Percentiles rank a stretch among this genome's conserved stretches.
Conservation (phyloP, 2,888 invertebrate species). For the Hypena proboscidalis region DNA sequence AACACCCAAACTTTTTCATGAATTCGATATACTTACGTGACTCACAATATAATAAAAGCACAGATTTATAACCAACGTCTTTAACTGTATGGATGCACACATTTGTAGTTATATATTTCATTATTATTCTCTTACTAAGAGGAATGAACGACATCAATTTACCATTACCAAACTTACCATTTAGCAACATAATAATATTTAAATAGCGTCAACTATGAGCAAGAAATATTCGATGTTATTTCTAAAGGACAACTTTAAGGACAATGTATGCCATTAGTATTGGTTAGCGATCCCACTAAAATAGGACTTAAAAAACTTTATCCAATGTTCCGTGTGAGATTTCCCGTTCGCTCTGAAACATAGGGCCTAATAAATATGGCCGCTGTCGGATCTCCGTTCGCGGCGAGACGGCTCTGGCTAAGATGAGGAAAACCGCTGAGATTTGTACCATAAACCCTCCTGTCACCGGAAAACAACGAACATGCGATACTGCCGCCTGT, state of each 20-base stretch:
- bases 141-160: too few relatives aligned
- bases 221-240: too few relatives aligned
- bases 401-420: slow-evolving; percentile 48
- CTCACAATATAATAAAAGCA: slow-evolving; percentile 49
- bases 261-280: slow-evolving; percentile 33
- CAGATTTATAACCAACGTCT: slow-evolving; percentile 29
- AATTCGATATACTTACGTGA: slow-evolving; percentile 65
- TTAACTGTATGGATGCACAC: slow-evolving; percentile 9
- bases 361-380: slow-evolving; percentile 64
- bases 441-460: slow-evolving; percentile 66
- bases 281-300: slow-evolving; percentile 38
- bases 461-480: slow-evolving; percentile 59
- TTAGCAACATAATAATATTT: too few relatives aligned
- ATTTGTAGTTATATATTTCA: too few relatives aligned
- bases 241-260: too few relatives aligned
- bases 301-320: slow-evolving; percentile 40
- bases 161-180: too few relatives aligned
- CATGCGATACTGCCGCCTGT: slow-evolving; percentile 48
- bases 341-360: slow-evolving; percentile 51
- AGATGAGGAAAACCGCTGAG: slow-evolving; percentile 62
- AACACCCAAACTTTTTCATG: slow-evolving; percentile 70
- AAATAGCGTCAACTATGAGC: too few relatives aligned
- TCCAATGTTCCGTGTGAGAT: slow-evolving; percentile 41
- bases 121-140: too few relatives aligned
- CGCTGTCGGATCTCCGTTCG: slow-evolving; percentile 56